Percentiles rank a stretch among this genome's conserved stretches.
These are phyloP conservation scores for Paradoxurus hermaphroditus DNA, from an alignment of 2,113 vertebrate genomes.

Conservation along the genomic window DNA sequence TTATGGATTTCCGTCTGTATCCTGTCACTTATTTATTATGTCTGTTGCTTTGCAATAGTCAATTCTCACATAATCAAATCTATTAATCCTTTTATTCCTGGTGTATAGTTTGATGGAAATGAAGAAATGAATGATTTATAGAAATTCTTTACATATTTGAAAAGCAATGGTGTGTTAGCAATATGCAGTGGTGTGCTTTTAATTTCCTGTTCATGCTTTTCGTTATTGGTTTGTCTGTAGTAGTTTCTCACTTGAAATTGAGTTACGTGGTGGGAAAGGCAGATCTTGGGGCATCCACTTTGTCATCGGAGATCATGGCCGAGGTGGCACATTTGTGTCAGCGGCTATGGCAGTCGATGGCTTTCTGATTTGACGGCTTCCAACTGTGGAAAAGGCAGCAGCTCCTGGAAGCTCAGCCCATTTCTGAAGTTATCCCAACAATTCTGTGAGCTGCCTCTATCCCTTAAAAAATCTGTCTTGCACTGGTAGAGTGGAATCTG, in stretches of 20 bases:
- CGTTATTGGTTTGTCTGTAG: background rate
- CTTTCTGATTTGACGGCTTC: background rate
- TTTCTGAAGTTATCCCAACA: background rate
- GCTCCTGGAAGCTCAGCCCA: background rate
- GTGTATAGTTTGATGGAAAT: background rate
- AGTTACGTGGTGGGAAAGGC: background rate
- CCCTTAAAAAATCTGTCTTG: background rate
- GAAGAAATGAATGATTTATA: background rate
- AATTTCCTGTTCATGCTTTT: background rate
- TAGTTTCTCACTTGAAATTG: background rate
- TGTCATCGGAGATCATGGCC: background rate
- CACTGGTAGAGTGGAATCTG: background rate
- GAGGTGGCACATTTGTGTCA: background rate
- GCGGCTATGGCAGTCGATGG: background rate
- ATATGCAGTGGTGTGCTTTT: background rate
- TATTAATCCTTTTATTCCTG: background rate
- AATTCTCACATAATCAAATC: background rate
- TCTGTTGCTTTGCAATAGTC: background rate
- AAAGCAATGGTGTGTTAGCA: background rate
- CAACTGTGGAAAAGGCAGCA: background rate
- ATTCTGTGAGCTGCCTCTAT: background rate
- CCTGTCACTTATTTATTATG: background rate
- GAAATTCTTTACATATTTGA: background rate
- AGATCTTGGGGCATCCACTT: background rate
- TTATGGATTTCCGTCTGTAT: background rate